phyloP scores from a whole-genome alignment of 2,888 invertebrate species.

The Cryptosula pallasiana region DNA sequence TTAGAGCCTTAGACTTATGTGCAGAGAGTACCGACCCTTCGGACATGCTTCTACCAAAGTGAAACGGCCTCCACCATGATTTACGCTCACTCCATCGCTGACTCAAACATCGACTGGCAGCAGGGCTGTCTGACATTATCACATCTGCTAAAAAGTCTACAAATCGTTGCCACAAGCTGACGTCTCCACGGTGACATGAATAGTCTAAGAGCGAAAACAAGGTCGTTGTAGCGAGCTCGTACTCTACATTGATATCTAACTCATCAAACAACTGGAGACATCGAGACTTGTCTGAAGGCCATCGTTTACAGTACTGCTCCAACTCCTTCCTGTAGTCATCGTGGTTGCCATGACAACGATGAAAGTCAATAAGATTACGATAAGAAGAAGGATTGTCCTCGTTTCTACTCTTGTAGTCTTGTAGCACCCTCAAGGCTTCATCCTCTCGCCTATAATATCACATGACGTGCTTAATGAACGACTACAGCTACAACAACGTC shows the following conservation, averaged over 20 bases:
- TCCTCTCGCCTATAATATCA: neutral
- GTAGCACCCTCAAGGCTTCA: neutral
- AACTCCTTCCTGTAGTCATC: neutral
- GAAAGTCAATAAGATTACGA: neutral
- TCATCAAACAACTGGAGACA: neutral
- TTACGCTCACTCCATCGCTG: neutral
- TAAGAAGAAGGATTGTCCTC: conserved; percentile 12
- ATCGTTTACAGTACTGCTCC: neutral
- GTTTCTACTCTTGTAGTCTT: neutral
- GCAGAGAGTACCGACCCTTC: neutral
- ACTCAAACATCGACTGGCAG: neutral
- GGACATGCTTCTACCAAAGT: neutral
- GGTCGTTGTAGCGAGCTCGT: neutral
- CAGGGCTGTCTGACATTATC: neutral
- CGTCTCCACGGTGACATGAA: neutral
- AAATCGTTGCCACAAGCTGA: neutral
- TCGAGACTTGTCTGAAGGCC: neutral
- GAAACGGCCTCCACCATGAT: conserved; percentile 5
- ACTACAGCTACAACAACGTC: too few relatives aligned
- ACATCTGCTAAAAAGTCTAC: neutral
- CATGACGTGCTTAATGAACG: too few relatives aligned
- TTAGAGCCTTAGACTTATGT: neutral
- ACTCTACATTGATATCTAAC: neutral
- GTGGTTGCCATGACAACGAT: neutral
- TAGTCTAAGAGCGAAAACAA: neutral